Conservation (phyloP, 2,888 invertebrate species). For the Rhodophaea formosa region DNA sequence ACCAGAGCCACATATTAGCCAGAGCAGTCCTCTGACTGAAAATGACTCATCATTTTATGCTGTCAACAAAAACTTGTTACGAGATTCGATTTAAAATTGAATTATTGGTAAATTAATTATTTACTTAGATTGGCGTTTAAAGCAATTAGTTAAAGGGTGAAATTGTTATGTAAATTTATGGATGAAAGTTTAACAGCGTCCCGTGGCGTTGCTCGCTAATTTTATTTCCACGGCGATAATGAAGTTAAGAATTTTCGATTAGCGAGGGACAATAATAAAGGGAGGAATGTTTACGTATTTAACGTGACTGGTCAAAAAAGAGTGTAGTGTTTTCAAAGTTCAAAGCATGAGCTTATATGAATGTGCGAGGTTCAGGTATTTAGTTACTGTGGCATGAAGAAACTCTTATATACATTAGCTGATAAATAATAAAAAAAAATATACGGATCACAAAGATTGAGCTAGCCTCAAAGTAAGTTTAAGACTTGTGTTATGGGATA, state of each 20-base stretch:
- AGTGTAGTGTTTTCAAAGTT: too few relatives aligned
- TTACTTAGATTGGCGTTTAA: slow-evolving; percentile 10
- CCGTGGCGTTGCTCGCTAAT: not conserved
- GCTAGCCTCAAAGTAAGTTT: too few relatives aligned
- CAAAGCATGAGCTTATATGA: too few relatives aligned
- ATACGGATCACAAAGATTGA: too few relatives aligned
- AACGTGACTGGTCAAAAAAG: not conserved
- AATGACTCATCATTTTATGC: too few relatives aligned
- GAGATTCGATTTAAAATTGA: not conserved
- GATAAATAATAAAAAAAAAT: too few relatives aligned
- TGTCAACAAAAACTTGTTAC: not conserved
- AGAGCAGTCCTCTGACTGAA: too few relatives aligned
- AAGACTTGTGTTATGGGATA: too few relatives aligned
- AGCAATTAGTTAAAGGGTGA: slow-evolving; percentile 6
- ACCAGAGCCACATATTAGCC: too few relatives aligned
- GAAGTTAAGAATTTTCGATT: not conserved
- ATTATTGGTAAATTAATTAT: not conserved
- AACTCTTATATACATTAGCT: too few relatives aligned
- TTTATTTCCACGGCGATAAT: not conserved
- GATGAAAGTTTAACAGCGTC: not conserved
- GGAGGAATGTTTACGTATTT: not conserved
- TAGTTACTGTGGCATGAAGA: too few relatives aligned
- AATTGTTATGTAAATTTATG: slow-evolving; percentile 7
- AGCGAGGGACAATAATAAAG: not conserved
- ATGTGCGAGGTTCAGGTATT: too few relatives aligned